Evolutionary conservation across 2,113 vertebrate species (phyloP).

Genomic region (Coregonus clupeaformis): DNA sequence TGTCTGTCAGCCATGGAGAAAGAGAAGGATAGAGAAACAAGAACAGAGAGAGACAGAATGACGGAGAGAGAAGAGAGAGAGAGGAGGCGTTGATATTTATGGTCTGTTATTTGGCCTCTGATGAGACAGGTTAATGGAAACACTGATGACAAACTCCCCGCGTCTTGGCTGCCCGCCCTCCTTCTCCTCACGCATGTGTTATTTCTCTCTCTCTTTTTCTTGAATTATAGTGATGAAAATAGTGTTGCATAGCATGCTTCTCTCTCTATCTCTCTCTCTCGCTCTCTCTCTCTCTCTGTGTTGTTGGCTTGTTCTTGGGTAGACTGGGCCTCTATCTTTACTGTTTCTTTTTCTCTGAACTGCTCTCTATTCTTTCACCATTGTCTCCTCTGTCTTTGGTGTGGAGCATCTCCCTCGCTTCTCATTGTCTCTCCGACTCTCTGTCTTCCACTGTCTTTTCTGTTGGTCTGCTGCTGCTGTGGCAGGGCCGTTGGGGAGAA

Average conservation of each 20-base stretch:
- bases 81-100: conserved; percentile 6
- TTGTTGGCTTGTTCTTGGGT: not conserved
- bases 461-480: not conserved
- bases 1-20: conserved; percentile 1
- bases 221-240: too few relatives aligned
- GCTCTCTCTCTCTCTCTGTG: not conserved
- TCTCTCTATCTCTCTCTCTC: too few relatives aligned
- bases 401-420: not conserved
- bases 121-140: conserved; percentile 23
- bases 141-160: conserved; percentile 17
- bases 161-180: not conserved
- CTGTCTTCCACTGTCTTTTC: not conserved
- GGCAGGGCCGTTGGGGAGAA: not conserved
- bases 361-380: too few relatives aligned
- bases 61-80: not conserved
- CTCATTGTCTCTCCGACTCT: not conserved
- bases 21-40: not conserved
- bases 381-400: not conserved
- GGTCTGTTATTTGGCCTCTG: conserved; percentile 11
- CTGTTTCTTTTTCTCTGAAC: not conserved
- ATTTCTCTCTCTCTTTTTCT: too few relatives aligned
- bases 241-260: too few relatives aligned
- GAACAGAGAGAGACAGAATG: not conserved
- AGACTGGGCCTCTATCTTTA: not conserved
- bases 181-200: not conserved